These are phyloP conservation scores for Baronia brevicornis DNA, from an alignment of 2,888 invertebrate genomes.

Conservation along the genomic window DNA sequence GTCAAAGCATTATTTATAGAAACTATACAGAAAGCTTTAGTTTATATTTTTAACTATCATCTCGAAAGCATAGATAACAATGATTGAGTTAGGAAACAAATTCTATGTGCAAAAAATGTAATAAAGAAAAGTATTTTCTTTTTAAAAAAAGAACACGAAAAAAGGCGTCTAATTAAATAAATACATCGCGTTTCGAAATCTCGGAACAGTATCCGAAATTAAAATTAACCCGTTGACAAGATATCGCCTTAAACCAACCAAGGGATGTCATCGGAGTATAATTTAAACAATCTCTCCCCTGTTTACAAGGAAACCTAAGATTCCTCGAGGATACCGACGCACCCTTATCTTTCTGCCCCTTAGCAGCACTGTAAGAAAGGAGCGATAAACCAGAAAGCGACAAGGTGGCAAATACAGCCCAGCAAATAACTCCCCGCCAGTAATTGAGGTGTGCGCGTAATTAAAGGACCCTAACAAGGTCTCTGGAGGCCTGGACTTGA, in stretches of 20 bases:
- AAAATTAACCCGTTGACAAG: conserved; percentile 58
- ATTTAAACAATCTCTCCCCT: conserved; percentile 59
- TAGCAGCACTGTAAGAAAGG: conserved; percentile 6
- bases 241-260: conserved; percentile 30
- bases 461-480: conserved; percentile 61
- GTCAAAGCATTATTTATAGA: no score
- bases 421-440: conserved; percentile 44
- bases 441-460: conserved; percentile 62
- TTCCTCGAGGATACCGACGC: conserved; percentile 43
- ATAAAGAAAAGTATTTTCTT: no score
- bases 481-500: conserved; percentile 37
- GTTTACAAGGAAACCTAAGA: conserved; percentile 54
- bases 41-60: no score
- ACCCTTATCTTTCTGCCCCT: conserved; percentile 38
- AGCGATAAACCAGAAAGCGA: conserved; percentile 28
- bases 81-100: no score
- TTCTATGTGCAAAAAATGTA: no score
- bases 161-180: no score
- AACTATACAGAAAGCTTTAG: no score
- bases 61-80: no score
- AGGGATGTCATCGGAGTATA: conserved; percentile 43
- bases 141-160: no score
- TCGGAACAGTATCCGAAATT: conserved; percentile 26
- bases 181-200: no score
- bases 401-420: conserved; percentile 30